A percentile compares a stretch with the other conserved stretches of the same genome.
phyloP scores from a whole-genome alignment of 2,888 invertebrate genomes.

The Lasius fuliginosus region DNA sequence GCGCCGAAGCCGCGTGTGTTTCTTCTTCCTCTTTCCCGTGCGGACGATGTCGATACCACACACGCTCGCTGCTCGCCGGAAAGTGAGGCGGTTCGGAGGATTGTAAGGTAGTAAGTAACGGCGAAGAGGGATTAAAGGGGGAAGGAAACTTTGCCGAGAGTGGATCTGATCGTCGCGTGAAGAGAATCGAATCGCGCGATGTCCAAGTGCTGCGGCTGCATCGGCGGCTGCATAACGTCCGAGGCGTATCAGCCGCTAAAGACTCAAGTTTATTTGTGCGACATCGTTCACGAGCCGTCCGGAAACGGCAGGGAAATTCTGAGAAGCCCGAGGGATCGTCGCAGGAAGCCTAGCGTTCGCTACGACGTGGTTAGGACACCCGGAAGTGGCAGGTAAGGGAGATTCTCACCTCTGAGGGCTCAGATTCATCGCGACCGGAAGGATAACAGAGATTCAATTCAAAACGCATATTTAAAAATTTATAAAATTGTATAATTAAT shows the following conservation, averaged over 20 bases:
- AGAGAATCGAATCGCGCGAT: conserved; percentile 59
- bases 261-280: conserved; percentile 59
- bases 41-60: conserved; percentile 42
- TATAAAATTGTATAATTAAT: too few species aligned
- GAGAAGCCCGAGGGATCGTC: conserved; percentile 77
- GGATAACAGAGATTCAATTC: not conserved
- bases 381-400: conserved; percentile 74
- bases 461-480: not conserved
- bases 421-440: not conserved
- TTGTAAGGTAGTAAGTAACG: not conserved
- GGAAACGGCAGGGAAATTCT: conserved; percentile 66
- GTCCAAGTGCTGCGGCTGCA: conserved; percentile 78
- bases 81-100: conserved; percentile 13
- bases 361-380: conserved; percentile 81
- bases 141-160: not conserved
- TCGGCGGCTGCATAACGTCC: conserved; percentile 64
- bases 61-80: not conserved
- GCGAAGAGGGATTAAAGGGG: not conserved
- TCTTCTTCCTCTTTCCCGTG: conserved; percentile 16
- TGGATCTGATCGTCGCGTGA: conserved; percentile 33
- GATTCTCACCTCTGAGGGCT: not conserved
- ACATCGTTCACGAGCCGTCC: conserved; percentile 60
- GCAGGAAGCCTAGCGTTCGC: conserved; percentile 79
- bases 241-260: conserved; percentile 79
- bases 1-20: conserved; percentile 25